Base-by-base conservation (phyloP, 2,888 invertebrate genomes). In the Scaptomyza reducta region DNA sequence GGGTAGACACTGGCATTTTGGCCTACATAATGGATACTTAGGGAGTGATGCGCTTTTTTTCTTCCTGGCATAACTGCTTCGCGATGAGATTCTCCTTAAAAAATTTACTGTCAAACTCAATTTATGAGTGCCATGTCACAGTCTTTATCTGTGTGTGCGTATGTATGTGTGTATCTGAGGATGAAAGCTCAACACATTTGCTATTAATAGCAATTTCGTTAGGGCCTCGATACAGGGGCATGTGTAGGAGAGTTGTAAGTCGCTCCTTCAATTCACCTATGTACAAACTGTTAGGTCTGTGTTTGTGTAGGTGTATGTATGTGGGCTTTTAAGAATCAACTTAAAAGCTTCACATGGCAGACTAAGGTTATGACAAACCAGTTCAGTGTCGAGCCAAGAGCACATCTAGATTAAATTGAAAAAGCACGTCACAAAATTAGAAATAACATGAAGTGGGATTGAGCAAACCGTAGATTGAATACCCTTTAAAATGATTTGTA, bases 131-230 rank as follows among this genome's bases (percentile, higher is more conserved):
- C 41, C 4, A 7, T 40, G 40, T 16, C 16, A 40, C 40, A 40
- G 16, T 40, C 16, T 10, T 16, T 16, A 38, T 54, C 35, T 56
- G 27, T 6, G 42, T 50, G 41, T 22, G 44, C 45, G 38, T 22
- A 27, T 11, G 35, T 10, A 40, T 45, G 33, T 10, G 35, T 13
- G 46, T 45, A 29, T 18, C 16, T 14, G n/a, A 11, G 16, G 38
- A 41, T 53, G 46, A 27, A 49, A 42, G 53, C 7, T 47, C 14
- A 60, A 66, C 67, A 71, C 83, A 72, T 77, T 71, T 68, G 67
- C 65, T 70, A 67, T 77, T 74, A 68, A 77, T 80, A 70, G 64
- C 68, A 65, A 45, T 56, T 56, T 47, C 14, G 35, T 16, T 22
- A 10, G 33, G 38, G 14, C 14, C 11, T 22, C 11, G 22, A 14